Evolutionary conservation across 2,888 invertebrate genomes (phyloP), one percentile per base, ranked within the genome.

Genomic region (Epinotia brunnichana): DNA sequence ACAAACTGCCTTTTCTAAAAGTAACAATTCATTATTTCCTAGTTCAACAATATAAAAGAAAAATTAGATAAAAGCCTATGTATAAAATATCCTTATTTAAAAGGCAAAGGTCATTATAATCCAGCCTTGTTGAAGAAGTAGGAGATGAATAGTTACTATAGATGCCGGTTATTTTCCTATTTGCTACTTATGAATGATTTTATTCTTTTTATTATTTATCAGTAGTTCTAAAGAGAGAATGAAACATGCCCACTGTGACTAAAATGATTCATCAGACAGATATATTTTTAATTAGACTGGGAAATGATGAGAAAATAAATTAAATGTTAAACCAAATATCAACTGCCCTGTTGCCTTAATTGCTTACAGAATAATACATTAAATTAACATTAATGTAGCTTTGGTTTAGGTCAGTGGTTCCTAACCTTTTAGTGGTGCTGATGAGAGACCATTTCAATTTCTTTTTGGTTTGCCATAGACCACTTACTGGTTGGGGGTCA

Each of bases 1-100:
- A 95, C 77, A 98, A 89, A 51, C 96, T 96, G 80, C 95, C 95
- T 80, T 94, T 94, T 82, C 96, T 96, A 88, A 59, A 92, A 92
- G 7, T 19, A 15, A 51, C 17, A 44, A 24, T 29, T 35, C 48
- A n/a, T 15, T 41, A 60, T 60, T 41, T 19, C 10, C 39, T 48
- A 39, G 2, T 13, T 29, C 5, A 35, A 17, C 29, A 59, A 15
- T 29, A 29, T 1, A 11, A 11, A 7, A 44, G 13, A 11, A 44
- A 3, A 44, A 44, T 1, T 13, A 41, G 41, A 41, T 2, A 41
- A n/a, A 9, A 3, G 17, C 17, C n/a, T 15, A 51, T 17, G 17
- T n/a, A 4, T 11, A 19, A 19, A 53, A 53, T 3, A 53, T 11
- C 19, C 19, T 3, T 19, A 17, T 17, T 48, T 1, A 53, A 53